These are phyloP conservation scores for Pachymerium ferrugineum DNA, from an alignment of 2,888 invertebrate species.

Conservation along the genomic window DNA sequence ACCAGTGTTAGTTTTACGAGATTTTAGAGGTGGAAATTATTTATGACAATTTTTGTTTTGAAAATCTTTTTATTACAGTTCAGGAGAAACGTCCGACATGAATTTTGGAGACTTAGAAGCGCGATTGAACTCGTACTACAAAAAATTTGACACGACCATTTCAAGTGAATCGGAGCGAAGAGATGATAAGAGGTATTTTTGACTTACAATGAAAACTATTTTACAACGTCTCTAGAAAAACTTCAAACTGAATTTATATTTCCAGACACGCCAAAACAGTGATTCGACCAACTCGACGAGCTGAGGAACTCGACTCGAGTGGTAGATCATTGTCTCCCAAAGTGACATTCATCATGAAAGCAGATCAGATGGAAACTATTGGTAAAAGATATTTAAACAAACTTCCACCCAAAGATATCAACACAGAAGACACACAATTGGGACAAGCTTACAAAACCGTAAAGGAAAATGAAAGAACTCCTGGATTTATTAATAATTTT, in stretches of 20 bases:
- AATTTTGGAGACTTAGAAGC: conserved; percentile 70
- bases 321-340: background rate
- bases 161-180: background rate
- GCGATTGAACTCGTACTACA: conserved; percentile 68
- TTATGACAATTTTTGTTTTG: background rate
- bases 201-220: no score
- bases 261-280: background rate
- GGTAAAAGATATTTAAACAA: conserved; percentile 4
- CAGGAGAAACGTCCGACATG: conserved; percentile 40
- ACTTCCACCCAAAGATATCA: background rate
- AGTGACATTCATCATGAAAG: conserved; percentile 17
- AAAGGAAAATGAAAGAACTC: background rate
- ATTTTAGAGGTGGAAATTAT: no score
- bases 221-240: no score
- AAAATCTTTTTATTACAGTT: background rate
- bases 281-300: background rate
- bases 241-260: no score
- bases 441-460: background rate
- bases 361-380: background rate
- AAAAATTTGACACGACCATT: background rate
- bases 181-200: background rate
- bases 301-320: background rate
- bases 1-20: background rate
- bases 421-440: background rate
- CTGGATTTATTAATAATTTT: background rate